Percentiles rank a stretch among this genome's conserved stretches.
Conservation (phyloP, 1,140 invertebrate species). For the Platyscapa corneri region DNA sequence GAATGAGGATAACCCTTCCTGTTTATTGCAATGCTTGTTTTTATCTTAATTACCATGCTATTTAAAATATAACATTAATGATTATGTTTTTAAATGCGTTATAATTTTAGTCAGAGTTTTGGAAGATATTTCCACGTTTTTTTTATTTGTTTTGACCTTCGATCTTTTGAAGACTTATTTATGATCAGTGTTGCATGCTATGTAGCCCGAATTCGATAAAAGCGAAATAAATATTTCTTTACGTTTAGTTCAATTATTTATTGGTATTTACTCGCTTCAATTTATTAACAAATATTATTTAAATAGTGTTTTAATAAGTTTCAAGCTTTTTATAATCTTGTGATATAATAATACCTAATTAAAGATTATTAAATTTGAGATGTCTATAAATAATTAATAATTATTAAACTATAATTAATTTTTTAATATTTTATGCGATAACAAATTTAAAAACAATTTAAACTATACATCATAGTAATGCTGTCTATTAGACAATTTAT, state of each 20-base stretch:
- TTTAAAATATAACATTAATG: conserved; percentile 52
- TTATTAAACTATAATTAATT: no score
- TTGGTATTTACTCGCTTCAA: background rate
- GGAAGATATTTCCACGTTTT: background rate
- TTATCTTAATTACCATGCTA: conserved; percentile 59
- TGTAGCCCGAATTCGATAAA: background rate
- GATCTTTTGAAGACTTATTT: background rate
- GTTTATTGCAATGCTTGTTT: background rate
- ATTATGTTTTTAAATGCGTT: background rate
- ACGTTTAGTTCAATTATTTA: background rate
- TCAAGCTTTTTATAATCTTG: no score
- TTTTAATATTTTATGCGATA: no score
- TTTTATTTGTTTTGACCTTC: background rate
- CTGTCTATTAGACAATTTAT: no score
- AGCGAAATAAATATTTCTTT: background rate
- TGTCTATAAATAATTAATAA: no score
- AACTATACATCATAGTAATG: no score
- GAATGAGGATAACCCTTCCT: background rate
- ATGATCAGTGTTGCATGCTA: background rate
- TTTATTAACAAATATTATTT: background rate
- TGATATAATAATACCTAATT: no score
- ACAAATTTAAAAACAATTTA: no score
- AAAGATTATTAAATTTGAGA: no score
- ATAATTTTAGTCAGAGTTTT: background rate
- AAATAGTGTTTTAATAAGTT: background rate